Evolutionary conservation across 2,797 vertebrate species (phyloP), one percentile per base, ranked within the genome.

Genomic region (Malacoctenus gilli): DNA sequence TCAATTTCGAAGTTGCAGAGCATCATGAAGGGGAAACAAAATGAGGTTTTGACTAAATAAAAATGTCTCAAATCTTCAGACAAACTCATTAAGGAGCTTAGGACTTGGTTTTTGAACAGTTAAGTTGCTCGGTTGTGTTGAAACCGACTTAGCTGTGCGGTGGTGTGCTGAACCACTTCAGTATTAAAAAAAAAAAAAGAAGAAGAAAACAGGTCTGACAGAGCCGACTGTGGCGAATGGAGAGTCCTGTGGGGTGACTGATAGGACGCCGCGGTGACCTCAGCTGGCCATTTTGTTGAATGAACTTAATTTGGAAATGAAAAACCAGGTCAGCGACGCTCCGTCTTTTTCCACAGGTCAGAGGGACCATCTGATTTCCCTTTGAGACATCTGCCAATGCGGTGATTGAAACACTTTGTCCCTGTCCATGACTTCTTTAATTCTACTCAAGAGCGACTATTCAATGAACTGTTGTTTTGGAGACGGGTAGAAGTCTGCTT

Each of bases 1-100:
- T 25, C 15, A 30, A 34, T 44, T 47, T 68, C 39, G 56, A 22
- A 53, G 36, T 46, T 41, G 25, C 58, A 66, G 39, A 13, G 16
- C 1, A 34, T 12, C 7, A 14, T 14, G 18, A 14, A 4, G 12
- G 8, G 32, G 40, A 30, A 42, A 28, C 1, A 6, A 9, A 9
- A 1, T 28, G n/a, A n/a, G n/a, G 19, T 10, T 30, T 21, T 37
- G 12, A 20, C n/a, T 25, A 6, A 30, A 35, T 36, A 3, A 19
- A 60, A 66, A 44, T 20, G 3, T 14, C 18, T 4, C 16, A 11
- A 31, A 15, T 28, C 38, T 16, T 23, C 8, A 36, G 34, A 52
- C n/a, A 16, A 22, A 30, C 12, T 1, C 15, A 34, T 23, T 18
- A 21, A 3, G 21, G 8, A 16, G 43, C 23, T 41, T 31, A 19